Conservation (phyloP, 1,140 invertebrate genomes). For the Drosophila jambulina region DNA sequence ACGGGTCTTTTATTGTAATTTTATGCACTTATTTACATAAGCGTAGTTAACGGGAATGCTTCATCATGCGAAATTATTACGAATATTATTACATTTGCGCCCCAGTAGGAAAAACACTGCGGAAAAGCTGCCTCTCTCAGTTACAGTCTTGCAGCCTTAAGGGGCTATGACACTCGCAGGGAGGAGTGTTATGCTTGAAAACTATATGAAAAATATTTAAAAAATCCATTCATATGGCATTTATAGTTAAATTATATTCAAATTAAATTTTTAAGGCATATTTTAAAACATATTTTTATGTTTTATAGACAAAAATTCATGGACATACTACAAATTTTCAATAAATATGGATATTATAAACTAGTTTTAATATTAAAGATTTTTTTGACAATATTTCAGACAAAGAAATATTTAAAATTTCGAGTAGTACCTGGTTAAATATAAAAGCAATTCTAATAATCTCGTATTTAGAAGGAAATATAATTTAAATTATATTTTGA, state of each 20-base stretch:
- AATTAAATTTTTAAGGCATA: no score
- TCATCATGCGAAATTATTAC: slow-evolving; percentile 78
- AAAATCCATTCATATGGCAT: background rate
- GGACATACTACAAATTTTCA: background rate
- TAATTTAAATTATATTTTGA: background rate
- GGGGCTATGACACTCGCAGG: background rate
- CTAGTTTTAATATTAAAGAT: background rate
- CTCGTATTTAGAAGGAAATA: no score
- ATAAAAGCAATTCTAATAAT: no score
- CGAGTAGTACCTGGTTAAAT: background rate
- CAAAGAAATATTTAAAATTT: background rate
- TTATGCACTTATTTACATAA: slow-evolving; percentile 82
- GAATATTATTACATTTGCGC: slow-evolving; percentile 66
- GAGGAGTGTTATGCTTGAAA: background rate
- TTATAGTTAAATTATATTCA: background rate
- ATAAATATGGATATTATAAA: background rate
- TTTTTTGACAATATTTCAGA: background rate
- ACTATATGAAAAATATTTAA: background rate
- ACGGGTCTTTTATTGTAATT: slow-evolving; percentile 65
- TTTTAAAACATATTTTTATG: background rate
- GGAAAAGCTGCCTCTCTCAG: slow-evolving; percentile 21
- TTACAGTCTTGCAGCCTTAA: background rate
- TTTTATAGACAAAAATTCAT: background rate
- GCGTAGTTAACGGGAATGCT: slow-evolving; percentile 76
- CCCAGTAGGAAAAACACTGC: slow-evolving; percentile 4